Conservation (phyloP, 2,797 vertebrate species). For the Tolypeutes matacus region DNA sequence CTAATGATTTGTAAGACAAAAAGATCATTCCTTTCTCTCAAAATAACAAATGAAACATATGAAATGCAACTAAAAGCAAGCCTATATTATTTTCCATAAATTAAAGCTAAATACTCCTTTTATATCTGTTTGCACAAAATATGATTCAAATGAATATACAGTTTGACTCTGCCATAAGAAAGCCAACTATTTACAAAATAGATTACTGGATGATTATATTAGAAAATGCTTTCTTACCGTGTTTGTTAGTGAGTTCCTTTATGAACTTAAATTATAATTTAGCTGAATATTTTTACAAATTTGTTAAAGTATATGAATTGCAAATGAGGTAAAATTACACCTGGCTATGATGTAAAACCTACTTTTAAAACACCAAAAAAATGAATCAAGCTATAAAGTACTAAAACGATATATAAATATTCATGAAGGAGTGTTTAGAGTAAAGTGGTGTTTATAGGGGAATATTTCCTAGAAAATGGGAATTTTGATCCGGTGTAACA, state of each 20-base stretch:
- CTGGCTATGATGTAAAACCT: not conserved
- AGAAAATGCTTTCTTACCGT: not conserved
- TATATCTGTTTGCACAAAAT: not conserved
- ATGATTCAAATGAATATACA: not conserved
- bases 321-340: not conserved
- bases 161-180: not conserved
- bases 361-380: constrained; percentile 47
- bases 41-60: not conserved
- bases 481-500: not conserved
- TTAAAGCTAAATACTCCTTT: not conserved
- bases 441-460: not conserved
- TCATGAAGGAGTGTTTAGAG: constrained; percentile 1
- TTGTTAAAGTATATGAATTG: not conserved
- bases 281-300: not conserved
- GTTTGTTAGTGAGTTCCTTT: constrained; percentile 32
- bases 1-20: not conserved
- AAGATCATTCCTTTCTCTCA: not conserved
- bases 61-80: constrained; percentile 2
- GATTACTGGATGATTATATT: not conserved
- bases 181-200: not conserved
- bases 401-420: not conserved
- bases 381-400: not conserved
- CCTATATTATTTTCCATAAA: not conserved
- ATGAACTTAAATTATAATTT: constrained; percentile 37
- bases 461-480: not conserved